A percentile compares a stretch with the other conserved stretches of the same genome.
Conservation (phyloP, 35 echinoderm and acorn worm genomes). For the Patiria miniata region DNA sequence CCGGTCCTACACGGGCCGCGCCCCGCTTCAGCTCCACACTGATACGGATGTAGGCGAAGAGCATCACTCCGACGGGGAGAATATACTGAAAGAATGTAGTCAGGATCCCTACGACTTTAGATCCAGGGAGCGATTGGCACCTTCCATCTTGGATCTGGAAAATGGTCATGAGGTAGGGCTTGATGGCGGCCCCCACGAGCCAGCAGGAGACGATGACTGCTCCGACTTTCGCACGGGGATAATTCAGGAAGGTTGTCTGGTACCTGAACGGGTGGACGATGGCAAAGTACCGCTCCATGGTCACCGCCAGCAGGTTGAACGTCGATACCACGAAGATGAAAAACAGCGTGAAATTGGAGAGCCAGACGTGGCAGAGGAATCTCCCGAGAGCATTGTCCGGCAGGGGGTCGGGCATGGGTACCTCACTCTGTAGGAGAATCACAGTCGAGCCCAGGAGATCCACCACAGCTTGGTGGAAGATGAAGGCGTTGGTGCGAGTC, state of each 20-base stretch:
- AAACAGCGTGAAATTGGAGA: slow-evolving; percentile 46
- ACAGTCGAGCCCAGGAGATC: slow-evolving; percentile 16
- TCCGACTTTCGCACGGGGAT: neutral
- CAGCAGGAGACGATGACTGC: slow-evolving; percentile 3
- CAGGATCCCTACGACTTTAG: neutral
- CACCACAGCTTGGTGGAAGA: slow-evolving; percentile 41
- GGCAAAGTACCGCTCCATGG: slow-evolving; percentile 71
- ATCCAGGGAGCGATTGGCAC: neutral
- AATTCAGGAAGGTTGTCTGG: neutral
- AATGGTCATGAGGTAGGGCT: neutral
- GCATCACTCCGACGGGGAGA: slow-evolving; percentile 11
- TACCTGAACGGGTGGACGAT: slow-evolving; percentile 60
- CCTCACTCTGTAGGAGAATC: slow-evolving; percentile 1
- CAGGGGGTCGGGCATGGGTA: slow-evolving; percentile 25
- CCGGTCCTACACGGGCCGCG: neutral
- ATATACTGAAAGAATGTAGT: slow-evolving; percentile 37
- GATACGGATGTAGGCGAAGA: slow-evolving; percentile 7
- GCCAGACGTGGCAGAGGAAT: slow-evolving; percentile 51
- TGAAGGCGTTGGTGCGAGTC: slow-evolving; percentile 38
- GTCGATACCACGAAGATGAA: slow-evolving; percentile 44
- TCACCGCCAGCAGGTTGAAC: slow-evolving; percentile 52
- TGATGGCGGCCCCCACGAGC: neutral
- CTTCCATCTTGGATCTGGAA: neutral
- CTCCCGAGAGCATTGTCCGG: slow-evolving; percentile 12
- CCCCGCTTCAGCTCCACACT: slow-evolving; percentile 8